Conservation (phyloP, 2,797 vertebrate genomes). For the Brachyrhaphis roseni region DNA sequence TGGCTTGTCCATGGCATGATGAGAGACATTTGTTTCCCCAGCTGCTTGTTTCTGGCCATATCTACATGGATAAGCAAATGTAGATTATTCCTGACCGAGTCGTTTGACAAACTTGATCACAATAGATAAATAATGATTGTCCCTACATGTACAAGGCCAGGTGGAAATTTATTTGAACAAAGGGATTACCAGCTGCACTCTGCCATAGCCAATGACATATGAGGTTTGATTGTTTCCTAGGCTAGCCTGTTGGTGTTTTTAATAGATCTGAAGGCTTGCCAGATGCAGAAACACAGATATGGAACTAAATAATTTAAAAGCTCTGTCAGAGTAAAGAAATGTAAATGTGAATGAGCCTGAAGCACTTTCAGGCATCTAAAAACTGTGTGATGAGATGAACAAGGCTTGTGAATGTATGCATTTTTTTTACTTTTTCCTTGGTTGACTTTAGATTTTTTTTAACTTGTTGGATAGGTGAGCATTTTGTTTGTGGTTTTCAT, state of each 20-base stretch:
- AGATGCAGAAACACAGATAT: constrained; percentile 1
- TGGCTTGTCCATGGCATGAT: neutral
- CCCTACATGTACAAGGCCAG: neutral
- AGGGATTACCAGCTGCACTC: constrained; percentile 16
- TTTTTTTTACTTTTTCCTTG: neutral
- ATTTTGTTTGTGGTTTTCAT: neutral
- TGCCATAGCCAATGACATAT: constrained; percentile 12
- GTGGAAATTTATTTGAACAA: constrained; percentile 14
- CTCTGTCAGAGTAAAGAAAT: neutral
- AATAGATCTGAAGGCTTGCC: constrained; percentile 3
- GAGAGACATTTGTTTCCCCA: neutral
- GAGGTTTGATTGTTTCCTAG: constrained; percentile 8
- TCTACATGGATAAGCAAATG: neutral
- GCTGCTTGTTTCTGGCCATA: neutral
- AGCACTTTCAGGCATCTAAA: neutral
- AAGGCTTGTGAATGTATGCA: neutral
- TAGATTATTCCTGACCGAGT: neutral
- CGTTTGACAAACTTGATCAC: neutral
- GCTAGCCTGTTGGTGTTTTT: neutral
- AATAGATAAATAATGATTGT: constrained; percentile 10
- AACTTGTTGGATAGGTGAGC: neutral
- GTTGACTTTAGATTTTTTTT: neutral
- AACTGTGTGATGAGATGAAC: neutral
- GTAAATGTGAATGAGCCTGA: neutral
- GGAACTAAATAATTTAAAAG: neutral